Evolutionary conservation across 1,140 invertebrate species (phyloP).

Genomic region (Carposina sasakii): DNA sequence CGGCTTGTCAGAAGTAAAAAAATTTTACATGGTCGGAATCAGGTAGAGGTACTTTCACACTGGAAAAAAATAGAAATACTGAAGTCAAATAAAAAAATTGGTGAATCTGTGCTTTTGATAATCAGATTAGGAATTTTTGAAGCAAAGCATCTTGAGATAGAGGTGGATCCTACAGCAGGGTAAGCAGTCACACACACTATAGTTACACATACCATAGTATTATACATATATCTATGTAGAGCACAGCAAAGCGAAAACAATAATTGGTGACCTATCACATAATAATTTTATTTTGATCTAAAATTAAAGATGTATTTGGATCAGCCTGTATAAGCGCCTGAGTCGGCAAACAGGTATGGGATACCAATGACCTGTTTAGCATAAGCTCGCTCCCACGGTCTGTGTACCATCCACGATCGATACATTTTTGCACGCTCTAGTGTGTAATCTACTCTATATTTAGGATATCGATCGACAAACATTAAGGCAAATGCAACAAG

Average conservation of each 20-base stretch:
- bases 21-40: not conserved
- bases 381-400: slow-evolving; percentile 64
- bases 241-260: not conserved
- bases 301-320: slow-evolving; percentile 27
- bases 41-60: too few species aligned
- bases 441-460: slow-evolving; percentile 70
- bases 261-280: not conserved
- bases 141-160: too few species aligned
- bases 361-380: slow-evolving; percentile 70
- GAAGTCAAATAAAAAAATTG: too few species aligned
- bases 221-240: not conserved
- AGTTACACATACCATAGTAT: not conserved
- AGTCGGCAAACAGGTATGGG: slow-evolving; percentile 56
- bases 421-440: slow-evolving; percentile 68
- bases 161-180: too few species aligned
- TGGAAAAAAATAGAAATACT: too few species aligned
- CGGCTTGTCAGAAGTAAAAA: not conserved
- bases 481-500: too few species aligned
- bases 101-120: too few species aligned
- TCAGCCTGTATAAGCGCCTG: slow-evolving; percentile 45
- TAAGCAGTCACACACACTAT: not conserved
- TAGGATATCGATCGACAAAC: too few species aligned
- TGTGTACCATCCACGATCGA: slow-evolving; percentile 47
- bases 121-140: too few species aligned
- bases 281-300: not conserved